Conservation (phyloP, 2,797 vertebrate genomes). For the Dendrocincla fuliginosa region DNA sequence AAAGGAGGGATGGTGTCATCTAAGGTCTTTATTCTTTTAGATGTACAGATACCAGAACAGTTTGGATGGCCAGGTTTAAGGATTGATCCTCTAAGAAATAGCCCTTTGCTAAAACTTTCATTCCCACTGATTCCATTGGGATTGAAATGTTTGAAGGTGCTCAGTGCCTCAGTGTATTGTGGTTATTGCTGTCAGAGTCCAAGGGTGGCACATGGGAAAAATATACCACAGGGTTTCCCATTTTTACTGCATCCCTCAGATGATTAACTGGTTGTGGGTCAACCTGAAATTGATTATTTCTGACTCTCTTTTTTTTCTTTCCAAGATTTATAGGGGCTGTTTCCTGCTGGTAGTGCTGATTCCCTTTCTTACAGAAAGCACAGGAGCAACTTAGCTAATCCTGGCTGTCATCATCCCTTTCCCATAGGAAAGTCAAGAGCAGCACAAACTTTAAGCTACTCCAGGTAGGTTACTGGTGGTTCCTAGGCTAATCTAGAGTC, state of each 20-base stretch:
- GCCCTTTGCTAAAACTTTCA: not conserved
- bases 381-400: not conserved
- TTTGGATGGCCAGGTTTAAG: not conserved
- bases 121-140: not conserved
- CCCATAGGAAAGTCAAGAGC: not conserved
- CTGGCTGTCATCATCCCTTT: not conserved
- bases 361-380: not conserved
- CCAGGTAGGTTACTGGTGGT: not conserved
- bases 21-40: not conserved
- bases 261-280: not conserved
- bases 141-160: not conserved
- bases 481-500: not conserved
- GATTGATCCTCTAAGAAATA: not conserved
- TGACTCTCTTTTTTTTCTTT: not conserved
- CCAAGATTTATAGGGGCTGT: not conserved
- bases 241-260: not conserved
- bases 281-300: not conserved
- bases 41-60: not conserved
- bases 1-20: not conserved
- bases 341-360: not conserved
- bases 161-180: not conserved
- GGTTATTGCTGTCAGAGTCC: not conserved
- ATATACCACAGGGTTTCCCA: not conserved
- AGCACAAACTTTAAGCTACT: not conserved
- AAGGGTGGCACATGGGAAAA: not conserved